Conservation (phyloP, 2,113 vertebrate species). For the Nestor notabilis region DNA sequence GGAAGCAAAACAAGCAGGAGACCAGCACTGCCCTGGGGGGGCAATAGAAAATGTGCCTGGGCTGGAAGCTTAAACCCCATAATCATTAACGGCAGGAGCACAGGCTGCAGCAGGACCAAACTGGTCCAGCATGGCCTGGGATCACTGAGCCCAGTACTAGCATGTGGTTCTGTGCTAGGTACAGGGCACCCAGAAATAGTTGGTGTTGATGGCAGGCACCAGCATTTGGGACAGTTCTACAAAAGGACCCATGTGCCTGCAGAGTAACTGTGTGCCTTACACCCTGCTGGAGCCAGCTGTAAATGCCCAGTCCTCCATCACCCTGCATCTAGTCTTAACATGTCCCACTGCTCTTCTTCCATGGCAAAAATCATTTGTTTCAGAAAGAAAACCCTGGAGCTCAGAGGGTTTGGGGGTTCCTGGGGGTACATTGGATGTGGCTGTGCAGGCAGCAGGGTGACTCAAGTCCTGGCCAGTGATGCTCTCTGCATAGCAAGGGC, state of each 20-base stretch:
- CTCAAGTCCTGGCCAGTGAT: accelerated
- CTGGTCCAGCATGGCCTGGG: neutral
- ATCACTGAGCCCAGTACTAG: neutral
- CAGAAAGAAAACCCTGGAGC: neutral
- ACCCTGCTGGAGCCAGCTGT: neutral
- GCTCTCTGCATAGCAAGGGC: neutral
- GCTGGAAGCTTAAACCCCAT: neutral
- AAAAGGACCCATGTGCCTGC: accelerated
- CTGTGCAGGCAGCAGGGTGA: neutral
- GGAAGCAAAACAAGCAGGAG: neutral
- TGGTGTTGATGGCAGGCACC: neutral
- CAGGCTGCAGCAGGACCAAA: slow-evolving; percentile 1
- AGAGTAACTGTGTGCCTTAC: neutral
- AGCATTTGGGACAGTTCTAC: neutral
- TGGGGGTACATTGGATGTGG: accelerated
- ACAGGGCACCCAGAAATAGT: neutral
- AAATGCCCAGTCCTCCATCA: neutral
- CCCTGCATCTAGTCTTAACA: neutral
- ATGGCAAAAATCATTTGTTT: neutral
- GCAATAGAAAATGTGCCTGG: neutral
- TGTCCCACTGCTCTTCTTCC: neutral
- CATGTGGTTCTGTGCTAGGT: neutral
- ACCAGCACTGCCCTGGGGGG: neutral
- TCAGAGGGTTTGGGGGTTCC: neutral
- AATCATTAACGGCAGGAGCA: neutral